A percentile compares a stretch with the other conserved stretches of the same genome.
Evolutionary conservation across 2,113 vertebrate species (phyloP).

Genomic region (Micronycteris hirsuta): DNA sequence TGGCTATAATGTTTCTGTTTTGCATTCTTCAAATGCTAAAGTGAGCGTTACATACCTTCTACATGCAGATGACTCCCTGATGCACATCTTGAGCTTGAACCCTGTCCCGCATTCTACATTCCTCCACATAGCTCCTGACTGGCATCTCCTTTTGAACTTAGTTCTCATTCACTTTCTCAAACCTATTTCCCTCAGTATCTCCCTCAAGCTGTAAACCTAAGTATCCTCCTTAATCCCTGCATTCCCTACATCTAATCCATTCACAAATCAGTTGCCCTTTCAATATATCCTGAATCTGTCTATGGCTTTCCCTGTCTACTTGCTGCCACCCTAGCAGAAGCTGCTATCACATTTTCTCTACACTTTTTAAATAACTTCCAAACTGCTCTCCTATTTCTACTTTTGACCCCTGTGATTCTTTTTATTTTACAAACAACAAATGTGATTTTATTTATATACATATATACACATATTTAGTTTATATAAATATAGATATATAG

Average conservation of each 20-base stretch:
- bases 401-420: not conserved
- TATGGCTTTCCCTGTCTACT: not conserved
- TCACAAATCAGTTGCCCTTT: not conserved
- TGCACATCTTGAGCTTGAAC: not conserved
- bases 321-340: not conserved
- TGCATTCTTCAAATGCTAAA: not conserved
- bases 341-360: not conserved
- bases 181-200: not conserved
- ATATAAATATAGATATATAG: too few relatives aligned
- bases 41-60: not conserved
- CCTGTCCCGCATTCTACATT: not conserved
- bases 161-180: not conserved
- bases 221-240: not conserved
- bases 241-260: not conserved
- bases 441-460: not conserved
- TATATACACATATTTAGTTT: too few relatives aligned
- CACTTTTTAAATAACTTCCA: not conserved
- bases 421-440: not conserved
- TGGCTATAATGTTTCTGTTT: not conserved
- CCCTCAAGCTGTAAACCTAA: not conserved
- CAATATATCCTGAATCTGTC: not conserved
- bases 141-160: not conserved
- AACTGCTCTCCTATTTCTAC: not conserved
- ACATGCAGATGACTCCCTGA: not conserved
- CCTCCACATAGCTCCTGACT: not conserved